Evolutionary conservation across 2,113 vertebrate genomes (phyloP).

Genomic region (Myotis brandtii): DNA sequence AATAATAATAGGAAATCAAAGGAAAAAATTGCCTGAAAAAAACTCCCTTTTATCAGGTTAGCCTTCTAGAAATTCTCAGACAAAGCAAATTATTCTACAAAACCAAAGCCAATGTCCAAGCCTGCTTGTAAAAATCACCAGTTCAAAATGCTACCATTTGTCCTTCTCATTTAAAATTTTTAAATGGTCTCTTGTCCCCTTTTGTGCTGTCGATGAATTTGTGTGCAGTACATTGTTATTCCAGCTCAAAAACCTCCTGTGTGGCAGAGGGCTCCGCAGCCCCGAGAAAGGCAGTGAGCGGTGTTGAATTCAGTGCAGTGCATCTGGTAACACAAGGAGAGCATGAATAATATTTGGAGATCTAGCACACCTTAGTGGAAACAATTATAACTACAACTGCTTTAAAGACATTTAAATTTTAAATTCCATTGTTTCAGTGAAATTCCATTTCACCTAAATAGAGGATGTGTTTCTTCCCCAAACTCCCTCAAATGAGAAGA

Average conservation of each 20-base stretch:
- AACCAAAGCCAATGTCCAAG: constrained; percentile 43
- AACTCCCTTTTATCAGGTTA: constrained; percentile 5
- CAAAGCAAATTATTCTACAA: constrained; percentile 46
- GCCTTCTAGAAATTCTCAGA: constrained; percentile 50
- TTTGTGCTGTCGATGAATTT: constrained; percentile 62
- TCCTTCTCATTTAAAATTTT: constrained; percentile 51
- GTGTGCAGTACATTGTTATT: constrained; percentile 21
- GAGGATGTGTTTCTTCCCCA: not conserved
- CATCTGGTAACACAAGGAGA: constrained; percentile 10
- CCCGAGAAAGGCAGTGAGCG: not conserved
- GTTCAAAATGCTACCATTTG: constrained; percentile 35
- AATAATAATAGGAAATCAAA: constrained; percentile 62
- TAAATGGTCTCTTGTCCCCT: constrained; percentile 40
- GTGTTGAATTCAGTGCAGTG: not conserved
- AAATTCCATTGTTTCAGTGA: constrained; percentile 66
- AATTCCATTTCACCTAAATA: constrained; percentile 56
- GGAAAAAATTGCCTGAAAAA: constrained; percentile 27
- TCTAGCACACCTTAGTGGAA: constrained; percentile 83
- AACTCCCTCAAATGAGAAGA: not conserved
- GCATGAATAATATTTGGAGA: constrained; percentile 76
- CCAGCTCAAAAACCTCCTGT: constrained; percentile 34
- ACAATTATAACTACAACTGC: constrained; percentile 71
- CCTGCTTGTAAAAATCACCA: constrained; percentile 46
- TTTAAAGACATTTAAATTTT: constrained; percentile 47
- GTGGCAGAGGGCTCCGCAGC: not conserved